These are phyloP conservation scores for Austrofundulus limnaeus DNA, from an alignment of 2,113 vertebrate species.

Conservation along the genomic window DNA sequence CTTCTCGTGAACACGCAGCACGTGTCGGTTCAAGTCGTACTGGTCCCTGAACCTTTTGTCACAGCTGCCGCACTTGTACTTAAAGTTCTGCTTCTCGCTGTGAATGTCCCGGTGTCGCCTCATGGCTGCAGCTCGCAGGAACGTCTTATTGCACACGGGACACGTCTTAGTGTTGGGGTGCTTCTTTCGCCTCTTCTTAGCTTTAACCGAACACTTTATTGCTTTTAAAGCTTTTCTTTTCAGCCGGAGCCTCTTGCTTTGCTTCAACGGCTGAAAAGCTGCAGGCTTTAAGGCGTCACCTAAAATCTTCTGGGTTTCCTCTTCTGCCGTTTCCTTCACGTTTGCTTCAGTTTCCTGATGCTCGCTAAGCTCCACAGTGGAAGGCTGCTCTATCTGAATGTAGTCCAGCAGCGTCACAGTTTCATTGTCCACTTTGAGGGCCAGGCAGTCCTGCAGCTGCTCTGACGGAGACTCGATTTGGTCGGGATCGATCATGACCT, in stretches of 20 bases:
- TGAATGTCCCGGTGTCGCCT: constrained; percentile 71
- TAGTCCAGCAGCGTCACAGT: constrained; percentile 70
- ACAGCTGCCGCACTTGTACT: constrained; percentile 65
- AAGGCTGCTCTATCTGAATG: constrained; percentile 58
- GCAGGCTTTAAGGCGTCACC: constrained; percentile 53
- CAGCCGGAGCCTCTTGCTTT: constrained; percentile 65
- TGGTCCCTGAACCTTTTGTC: constrained; percentile 74
- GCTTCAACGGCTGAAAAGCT: constrained; percentile 65
- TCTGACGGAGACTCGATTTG: constrained; percentile 49
- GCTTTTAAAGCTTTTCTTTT: constrained; percentile 52
- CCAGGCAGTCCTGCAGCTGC: constrained; percentile 56
- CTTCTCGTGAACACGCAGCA: constrained; percentile 69
- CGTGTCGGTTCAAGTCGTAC: constrained; percentile 74
- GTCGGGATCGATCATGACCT: constrained; percentile 60
- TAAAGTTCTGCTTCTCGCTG: constrained; percentile 61
- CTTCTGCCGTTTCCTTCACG: not conserved
- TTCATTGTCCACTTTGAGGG: constrained; percentile 68
- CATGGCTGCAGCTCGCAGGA: constrained; percentile 73
- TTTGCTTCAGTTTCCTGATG: constrained; percentile 11
- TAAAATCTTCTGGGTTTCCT: not conserved
- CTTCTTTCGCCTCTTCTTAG: constrained; percentile 58
- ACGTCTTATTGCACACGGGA: constrained; percentile 69
- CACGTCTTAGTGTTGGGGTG: constrained; percentile 66
- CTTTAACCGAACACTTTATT: not conserved
- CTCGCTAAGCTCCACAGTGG: constrained; percentile 19